Evolutionary conservation across 2,888 invertebrate species (phyloP), one percentile per base, ranked within the genome.

Genomic region (Limenitis camilla): DNA sequence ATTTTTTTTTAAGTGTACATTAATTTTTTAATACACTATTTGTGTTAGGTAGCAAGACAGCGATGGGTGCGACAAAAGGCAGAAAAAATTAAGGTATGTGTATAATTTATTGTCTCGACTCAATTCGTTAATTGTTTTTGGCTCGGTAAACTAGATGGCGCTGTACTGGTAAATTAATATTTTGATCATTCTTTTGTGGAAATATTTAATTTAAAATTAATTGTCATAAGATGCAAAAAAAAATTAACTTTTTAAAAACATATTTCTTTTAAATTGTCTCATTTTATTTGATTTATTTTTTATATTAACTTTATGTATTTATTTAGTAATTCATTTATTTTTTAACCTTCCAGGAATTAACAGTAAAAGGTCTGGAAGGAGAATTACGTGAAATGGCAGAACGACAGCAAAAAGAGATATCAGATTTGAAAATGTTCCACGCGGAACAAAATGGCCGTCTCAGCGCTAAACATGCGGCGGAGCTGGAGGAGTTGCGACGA

Each of bases 321-420:
- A 19, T 19, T 19, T 19, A 19, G 19, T 19, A 35, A 35, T 0
- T 5, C 5, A n/a, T 8, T 8, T 35, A n/a, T 9, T 40, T 30
- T 8, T 29, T 10, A 42, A 11, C 52, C 19, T 62, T 61, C 1
- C 64, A 88, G 94, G 95, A 95, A 71, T 82, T 95, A 67, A 95
- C 96, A 5, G 93, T 96, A 0, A 95, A 94, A 82, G 95, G 95
- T 0, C 75, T 96, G n/a, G 95, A 96, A 76, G 92, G 94, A 0
- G 96, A 96, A 74, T 88, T 96, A 4, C 90, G 93, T 28, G 92
- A 91, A 64, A 94, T 96, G 92, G 92, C 93, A 32, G 90, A 91
- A 19, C 87, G 92, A 2, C 93, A 94, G 68, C 90, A 92, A 67
- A 89, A 90, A 49, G 91, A 92, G 67, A 71, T 92, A 47, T 87